A percentile compares a stretch with the other conserved stretches of the same genome.
Conservation (phyloP, 2,888 invertebrate genomes). For the Drosophila cognata region DNA sequence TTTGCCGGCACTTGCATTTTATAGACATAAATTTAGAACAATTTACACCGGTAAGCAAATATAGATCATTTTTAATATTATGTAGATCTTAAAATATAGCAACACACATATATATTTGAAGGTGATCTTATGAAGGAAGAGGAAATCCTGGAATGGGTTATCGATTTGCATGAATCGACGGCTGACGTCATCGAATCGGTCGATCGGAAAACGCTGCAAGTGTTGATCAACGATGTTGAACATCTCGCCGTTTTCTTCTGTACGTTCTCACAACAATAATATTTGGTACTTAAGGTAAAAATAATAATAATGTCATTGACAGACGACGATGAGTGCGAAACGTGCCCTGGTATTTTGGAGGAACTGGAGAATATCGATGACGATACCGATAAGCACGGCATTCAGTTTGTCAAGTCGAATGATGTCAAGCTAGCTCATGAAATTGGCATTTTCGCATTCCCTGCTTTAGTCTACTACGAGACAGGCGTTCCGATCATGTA, state of each 20-base stretch:
- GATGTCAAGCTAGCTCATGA: conserved; percentile 95
- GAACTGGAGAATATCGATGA: conserved; percentile 96
- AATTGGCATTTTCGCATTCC: conserved; percentile 96
- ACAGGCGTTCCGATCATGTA: conserved; percentile 97
- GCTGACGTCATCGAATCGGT: conserved; percentile 96
- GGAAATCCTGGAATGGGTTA: conserved; percentile 94
- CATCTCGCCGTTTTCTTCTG: conserved; percentile 97
- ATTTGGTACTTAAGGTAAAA: neutral
- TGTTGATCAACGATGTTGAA: conserved; percentile 94
- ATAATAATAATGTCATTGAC: neutral
- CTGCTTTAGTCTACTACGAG: conserved; percentile 96
- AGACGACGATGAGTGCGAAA: conserved; percentile 94
- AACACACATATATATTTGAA: conserved; percentile 21
- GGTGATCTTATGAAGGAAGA: conserved; percentile 96
- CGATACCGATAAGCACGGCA: conserved; percentile 96
- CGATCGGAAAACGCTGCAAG: conserved; percentile 94
- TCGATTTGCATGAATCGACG: conserved; percentile 92
- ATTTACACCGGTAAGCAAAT: conserved; percentile 89
- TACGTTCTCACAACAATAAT: conserved; percentile 85
- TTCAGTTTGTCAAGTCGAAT: conserved; percentile 97
- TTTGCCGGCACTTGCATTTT: conserved; percentile 93
- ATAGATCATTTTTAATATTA: accelerated
- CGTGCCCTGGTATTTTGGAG: conserved; percentile 93
- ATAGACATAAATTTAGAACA: conserved; percentile 94
- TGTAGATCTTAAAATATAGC: too few relatives aligned